Evolutionary conservation across 1,140 invertebrate genomes (phyloP).

Genomic region (Drosophila arawakana): DNA sequence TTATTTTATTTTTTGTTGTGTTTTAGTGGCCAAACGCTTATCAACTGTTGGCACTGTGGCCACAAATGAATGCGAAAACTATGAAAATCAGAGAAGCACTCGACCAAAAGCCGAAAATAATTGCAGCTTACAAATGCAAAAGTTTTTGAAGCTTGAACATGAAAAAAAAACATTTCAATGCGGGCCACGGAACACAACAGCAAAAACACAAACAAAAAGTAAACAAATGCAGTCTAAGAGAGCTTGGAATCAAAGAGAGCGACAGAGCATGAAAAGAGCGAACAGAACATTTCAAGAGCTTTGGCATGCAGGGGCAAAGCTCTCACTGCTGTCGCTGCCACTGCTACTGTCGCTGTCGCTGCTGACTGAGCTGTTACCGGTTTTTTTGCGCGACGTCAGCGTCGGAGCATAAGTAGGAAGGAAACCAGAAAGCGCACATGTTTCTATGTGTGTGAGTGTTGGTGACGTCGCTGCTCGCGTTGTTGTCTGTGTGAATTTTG

Average conservation of each 20-base stretch:
- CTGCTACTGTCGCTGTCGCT: constrained; percentile 8
- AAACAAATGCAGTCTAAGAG: constrained; percentile 50
- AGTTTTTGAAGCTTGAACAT: constrained; percentile 15
- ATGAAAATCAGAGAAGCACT: neutral
- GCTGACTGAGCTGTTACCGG: constrained; percentile 48
- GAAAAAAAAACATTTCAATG: constrained; percentile 27
- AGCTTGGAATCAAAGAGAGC: constrained; percentile 6
- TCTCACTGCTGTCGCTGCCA: constrained; percentile 14
- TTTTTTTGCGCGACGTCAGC: constrained; percentile 55
- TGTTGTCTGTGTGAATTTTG: constrained; percentile 62
- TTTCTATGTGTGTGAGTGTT: constrained; percentile 39
- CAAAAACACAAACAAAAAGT: constrained; percentile 50
- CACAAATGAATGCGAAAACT: constrained; percentile 15
- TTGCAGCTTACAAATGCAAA: constrained; percentile 44
- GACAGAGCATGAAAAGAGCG: constrained; percentile 13
- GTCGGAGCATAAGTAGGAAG: constrained; percentile 70
- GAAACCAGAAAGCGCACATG: constrained; percentile 67
- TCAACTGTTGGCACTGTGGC: constrained; percentile 7
- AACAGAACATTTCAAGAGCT: constrained; percentile 16
- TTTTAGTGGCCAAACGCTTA: constrained; percentile 14
- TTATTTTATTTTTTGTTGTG: neutral
- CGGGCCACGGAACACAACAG: constrained; percentile 23
- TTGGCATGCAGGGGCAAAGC: constrained; percentile 32
- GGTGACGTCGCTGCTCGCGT: constrained; percentile 49
- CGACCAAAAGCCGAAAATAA: constrained; percentile 45